Evolutionary conservation across 1,140 invertebrate species (phyloP).

Genomic region (Radopholus similis): DNA sequence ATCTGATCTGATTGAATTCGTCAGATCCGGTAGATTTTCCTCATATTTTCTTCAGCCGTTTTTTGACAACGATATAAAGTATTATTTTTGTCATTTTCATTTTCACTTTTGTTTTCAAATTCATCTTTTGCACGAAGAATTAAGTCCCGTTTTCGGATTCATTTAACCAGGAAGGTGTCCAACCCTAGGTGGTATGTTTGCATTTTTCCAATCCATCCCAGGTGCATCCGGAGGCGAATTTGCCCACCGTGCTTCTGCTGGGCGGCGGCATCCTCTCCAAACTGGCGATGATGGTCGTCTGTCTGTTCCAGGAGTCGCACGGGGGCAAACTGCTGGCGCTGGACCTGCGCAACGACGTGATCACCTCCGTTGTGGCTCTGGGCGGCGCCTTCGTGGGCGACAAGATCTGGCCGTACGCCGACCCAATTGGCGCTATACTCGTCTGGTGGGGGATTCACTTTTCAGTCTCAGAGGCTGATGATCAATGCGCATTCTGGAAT

Average conservation of each 20-base stretch:
- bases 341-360: conserved; percentile 43
- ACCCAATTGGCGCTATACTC: conserved; percentile 44
- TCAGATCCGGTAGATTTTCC: no score
- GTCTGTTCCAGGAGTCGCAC: conserved; percentile 30
- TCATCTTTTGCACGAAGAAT: neutral
- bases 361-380: conserved; percentile 43
- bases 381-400: conserved; percentile 39
- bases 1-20: no score
- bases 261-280: conserved; percentile 38
- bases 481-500: no score
- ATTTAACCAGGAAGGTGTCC: neutral
- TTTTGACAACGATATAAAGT: no score
- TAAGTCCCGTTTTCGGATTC: neutral
- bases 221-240: conserved; percentile 41
- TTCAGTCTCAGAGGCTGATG: no score
- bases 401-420: conserved; percentile 39
- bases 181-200: neutral
- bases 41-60: no score
- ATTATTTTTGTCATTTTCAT: no score
- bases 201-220: conserved; percentile 18
- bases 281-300: conserved; percentile 35
- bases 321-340: conserved; percentile 29
- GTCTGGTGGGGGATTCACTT: conserved; percentile 39
- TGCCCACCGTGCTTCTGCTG: conserved; percentile 35
- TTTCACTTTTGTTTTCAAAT: no score